These are phyloP conservation scores for Heliothis virescens DNA, from an alignment of 1,140 invertebrate genomes.

Conservation along the genomic window DNA sequence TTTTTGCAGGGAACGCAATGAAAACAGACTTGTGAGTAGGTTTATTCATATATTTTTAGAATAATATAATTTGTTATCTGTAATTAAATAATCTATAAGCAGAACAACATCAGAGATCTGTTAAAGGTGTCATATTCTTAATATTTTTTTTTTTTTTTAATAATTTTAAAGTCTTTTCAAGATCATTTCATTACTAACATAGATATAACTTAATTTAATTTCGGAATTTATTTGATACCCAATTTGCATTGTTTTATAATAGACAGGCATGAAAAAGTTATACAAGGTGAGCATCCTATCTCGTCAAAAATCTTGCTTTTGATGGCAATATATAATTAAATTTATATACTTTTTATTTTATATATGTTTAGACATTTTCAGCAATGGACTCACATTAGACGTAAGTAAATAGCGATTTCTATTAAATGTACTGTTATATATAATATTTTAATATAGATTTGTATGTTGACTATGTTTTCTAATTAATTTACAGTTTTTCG, in stretches of 20 bases:
- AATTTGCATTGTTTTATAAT: not conserved
- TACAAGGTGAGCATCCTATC: not conserved
- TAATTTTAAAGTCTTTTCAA: not conserved
- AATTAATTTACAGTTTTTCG: slow-evolving; percentile 8
- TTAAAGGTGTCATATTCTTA: no score
- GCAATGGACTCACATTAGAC: not conserved
- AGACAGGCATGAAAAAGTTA: not conserved
- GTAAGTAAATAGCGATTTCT: not conserved
- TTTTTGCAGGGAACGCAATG: not conserved
- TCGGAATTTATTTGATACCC: no score
- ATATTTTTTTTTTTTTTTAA: no score
- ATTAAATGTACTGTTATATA: no score
- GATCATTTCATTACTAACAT: no score
- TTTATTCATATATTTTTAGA: no score
- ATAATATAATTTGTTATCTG: no score
- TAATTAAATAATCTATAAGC: no score
- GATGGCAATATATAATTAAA: not conserved
- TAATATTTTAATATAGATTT: no score
- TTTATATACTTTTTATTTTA: not conserved
- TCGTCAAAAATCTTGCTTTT: not conserved
- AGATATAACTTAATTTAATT: no score
- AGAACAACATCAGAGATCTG: no score
- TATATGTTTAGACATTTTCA: not conserved
- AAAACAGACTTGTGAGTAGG: not conserved
- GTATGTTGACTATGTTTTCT: not conserved